Conservation (phyloP, 2,888 invertebrate genomes). For the Lycia hirtaria region DNA sequence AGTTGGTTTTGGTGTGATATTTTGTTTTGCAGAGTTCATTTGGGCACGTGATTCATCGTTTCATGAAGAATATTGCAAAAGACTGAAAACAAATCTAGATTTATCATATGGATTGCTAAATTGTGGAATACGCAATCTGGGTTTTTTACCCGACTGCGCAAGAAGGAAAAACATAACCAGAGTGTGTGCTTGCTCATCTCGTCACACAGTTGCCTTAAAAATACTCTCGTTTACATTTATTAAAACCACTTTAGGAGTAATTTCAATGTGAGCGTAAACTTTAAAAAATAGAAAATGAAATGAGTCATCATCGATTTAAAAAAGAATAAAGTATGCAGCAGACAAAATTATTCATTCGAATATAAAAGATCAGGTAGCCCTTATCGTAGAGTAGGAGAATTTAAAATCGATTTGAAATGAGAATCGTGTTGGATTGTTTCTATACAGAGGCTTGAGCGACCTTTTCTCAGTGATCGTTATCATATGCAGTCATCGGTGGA, state of each 20-base stretch:
- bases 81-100: no score
- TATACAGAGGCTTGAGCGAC: conserved; percentile 66
- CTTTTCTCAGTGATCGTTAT: conserved; percentile 76
- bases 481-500: conserved; percentile 70
- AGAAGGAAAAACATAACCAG: no score
- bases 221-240: conserved; percentile 15
- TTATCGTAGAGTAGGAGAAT: conserved; percentile 47
- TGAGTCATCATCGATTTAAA: conserved; percentile 77
- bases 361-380: conserved; percentile 23
- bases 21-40: no score
- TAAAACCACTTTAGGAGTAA: conserved; percentile 5
- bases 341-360: conserved; percentile 44
- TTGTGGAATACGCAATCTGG: no score
- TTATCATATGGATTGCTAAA: no score
- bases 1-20: conserved; percentile 22
- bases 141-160: no score
- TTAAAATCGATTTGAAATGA: conserved; percentile 43
- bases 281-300: conserved; percentile 65
- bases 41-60: no score
- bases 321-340: conserved; percentile 63
- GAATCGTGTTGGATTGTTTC: conserved; percentile 49
- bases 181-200: no score
- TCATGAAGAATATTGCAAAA: no score
- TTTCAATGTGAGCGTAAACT: conserved; percentile 30
- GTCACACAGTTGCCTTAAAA: no score